Conservation (phyloP, 2,888 invertebrate species). For the Caenorhabditis sp. region DNA sequence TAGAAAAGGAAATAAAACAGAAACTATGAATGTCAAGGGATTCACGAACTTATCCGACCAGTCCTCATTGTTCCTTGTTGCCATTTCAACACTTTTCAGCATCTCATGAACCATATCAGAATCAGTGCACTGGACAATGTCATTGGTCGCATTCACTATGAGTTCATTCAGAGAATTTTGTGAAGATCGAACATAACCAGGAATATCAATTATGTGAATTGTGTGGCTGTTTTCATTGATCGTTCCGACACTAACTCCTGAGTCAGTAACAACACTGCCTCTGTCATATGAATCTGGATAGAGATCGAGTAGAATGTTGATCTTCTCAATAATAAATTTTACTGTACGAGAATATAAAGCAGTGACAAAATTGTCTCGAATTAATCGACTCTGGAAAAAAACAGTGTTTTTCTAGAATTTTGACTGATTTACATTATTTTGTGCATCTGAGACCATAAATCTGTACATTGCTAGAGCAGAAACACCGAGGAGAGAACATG, state of each 20-base stretch:
- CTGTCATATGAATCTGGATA: conserved; percentile 55
- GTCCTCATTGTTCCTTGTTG: conserved; percentile 34
- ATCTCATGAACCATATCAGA: conserved; percentile 62
- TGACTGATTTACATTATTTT: conserved; percentile 30
- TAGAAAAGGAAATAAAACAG: too few relatives aligned
- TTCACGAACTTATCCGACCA: conserved; percentile 43
- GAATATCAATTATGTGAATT: conserved; percentile 65
- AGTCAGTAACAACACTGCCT: conserved; percentile 63
- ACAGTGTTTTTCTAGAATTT: not conserved
- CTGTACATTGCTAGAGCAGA: conserved; percentile 67
- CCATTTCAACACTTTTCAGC: conserved; percentile 36
- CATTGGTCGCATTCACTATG: conserved; percentile 66
- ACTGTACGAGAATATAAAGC: conserved; percentile 64
- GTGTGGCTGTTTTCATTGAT: conserved; percentile 42
- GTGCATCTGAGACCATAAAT: conserved; percentile 56
- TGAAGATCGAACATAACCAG: conserved; percentile 63
- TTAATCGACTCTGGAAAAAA: conserved; percentile 54
- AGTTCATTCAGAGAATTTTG: conserved; percentile 67
- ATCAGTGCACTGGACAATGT: conserved; percentile 64
- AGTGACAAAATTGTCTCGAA: conserved; percentile 63
- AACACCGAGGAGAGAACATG: conserved; percentile 59
- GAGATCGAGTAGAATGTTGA: conserved; percentile 60
- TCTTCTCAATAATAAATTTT: conserved; percentile 53
- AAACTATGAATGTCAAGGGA: too few relatives aligned
- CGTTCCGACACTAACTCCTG: conserved; percentile 64